phyloP scores from a whole-genome alignment of 2,888 invertebrate species.

The Carterocephalus palaemon region DNA sequence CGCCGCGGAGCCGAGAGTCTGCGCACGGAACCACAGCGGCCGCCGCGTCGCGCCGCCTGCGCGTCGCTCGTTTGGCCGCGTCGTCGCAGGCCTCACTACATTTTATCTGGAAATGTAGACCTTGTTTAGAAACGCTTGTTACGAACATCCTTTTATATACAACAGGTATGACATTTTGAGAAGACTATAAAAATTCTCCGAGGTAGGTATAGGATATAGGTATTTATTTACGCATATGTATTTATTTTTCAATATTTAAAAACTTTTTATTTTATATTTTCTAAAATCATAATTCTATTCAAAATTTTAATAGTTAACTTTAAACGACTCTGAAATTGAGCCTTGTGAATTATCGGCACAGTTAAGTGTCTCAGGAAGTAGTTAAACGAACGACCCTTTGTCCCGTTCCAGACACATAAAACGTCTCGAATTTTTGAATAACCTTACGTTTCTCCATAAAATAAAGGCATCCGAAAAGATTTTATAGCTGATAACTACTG shows the following conservation, averaged over 20 bases:
- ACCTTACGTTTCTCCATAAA: slow-evolving; percentile 37
- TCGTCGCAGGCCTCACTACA: slow-evolving; percentile 1
- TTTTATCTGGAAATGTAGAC: slow-evolving; percentile 11
- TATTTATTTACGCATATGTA: too few relatives aligned
- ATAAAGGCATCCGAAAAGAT: too few relatives aligned
- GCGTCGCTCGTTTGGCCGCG: background rate
- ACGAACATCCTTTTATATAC: slow-evolving; percentile 16
- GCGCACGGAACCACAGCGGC: slow-evolving; percentile 35
- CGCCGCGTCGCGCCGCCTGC: slow-evolving; percentile 23
- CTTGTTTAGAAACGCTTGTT: slow-evolving; percentile 14
- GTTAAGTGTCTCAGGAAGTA: slow-evolving; percentile 55
- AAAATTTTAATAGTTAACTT: too few relatives aligned
- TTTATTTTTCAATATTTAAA: too few relatives aligned
- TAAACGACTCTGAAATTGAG: slow-evolving; percentile 41
- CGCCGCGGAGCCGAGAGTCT: slow-evolving; percentile 54
- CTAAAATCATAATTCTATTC: too few relatives aligned
- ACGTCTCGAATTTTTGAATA: slow-evolving; percentile 54
- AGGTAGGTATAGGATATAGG: too few relatives aligned
- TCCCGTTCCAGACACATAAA: slow-evolving; percentile 68
- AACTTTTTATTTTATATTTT: too few relatives aligned
- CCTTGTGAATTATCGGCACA: slow-evolving; percentile 52
- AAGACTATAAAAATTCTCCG: too few relatives aligned
- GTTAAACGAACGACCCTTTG: slow-evolving; percentile 64
- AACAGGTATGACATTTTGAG: background rate
- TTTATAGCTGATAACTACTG: too few relatives aligned